Base-by-base conservation (phyloP, 1,140 invertebrate species). In the Chionoecetes opilio region DNA sequence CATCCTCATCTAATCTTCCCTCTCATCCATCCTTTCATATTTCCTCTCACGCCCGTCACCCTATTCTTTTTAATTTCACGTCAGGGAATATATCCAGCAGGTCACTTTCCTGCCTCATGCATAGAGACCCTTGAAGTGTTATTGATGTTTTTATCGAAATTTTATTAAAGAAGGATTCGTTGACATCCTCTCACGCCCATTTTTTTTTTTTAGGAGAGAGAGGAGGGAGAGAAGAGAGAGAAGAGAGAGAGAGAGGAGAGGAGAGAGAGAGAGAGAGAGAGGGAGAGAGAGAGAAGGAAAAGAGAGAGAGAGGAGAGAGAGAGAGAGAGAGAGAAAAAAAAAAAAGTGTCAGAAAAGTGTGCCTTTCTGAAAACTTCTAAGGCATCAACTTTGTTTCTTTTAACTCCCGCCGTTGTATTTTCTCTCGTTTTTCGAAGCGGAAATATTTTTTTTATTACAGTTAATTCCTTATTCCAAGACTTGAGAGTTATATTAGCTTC, bases 261-360 rank as follows among this genome's bases (percentile, higher is more conserved):
- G 53, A 63, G 53, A 63, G 53, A 63, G 53, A 63, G 53, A 63
- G 53, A 63, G 53, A 75, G 63, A 75, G 63, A n/a, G 63, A 75
- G 63, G n/a, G 63, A 14, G 41, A 46, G 41, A 46, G 41, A 14
- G 14, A 46, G 41, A 46, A 14, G 41, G 14, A 46, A 14, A 46
- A 14, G 41, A 46, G 14, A 14, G 5, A 14, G 41, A 46, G 14
- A 14, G 14, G 41, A 5, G 32, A 87, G 34, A 38, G 37, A 17
- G 85, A 87, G 85, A 87, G 85, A 87, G 31, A 87, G 85, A 2
- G 2, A 87, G 29, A 87, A 11, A 87, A 34, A 34, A 87, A 35
- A 38, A 38, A 31, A 14, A 87, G 32, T 5, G 6, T 37, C 32
- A 87, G 32, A 35, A 32, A 87, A 87, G 85, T 75, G n/a, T 75